A percentile compares a stretch with the other conserved stretches of the same genome.
Conservation (phyloP, 2,113 vertebrate genomes). For the Mesembrinibis cayennensis region DNA sequence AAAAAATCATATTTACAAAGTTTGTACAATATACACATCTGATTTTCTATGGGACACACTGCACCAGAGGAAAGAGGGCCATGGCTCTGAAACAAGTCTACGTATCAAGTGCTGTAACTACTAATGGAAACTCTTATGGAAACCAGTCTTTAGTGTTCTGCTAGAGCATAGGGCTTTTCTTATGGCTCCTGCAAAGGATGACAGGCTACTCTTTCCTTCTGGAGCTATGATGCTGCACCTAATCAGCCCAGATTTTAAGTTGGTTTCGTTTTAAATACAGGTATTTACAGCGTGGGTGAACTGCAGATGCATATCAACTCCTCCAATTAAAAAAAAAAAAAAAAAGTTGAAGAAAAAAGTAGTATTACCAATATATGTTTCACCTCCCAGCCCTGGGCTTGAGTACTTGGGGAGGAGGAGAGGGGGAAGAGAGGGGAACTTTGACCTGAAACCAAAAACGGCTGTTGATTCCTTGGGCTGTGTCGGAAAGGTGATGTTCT, state of each 20-base stretch:
- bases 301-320: slow-evolving; percentile 82
- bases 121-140: slow-evolving; percentile 65
- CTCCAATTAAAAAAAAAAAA: slow-evolving; percentile 65
- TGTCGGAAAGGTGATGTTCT: slow-evolving; percentile 84
- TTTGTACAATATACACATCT: slow-evolving; percentile 89
- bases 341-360: slow-evolving; percentile 60
- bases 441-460: slow-evolving; percentile 80
- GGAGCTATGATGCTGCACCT: slow-evolving; percentile 73
- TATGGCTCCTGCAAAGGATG: slow-evolving; percentile 73
- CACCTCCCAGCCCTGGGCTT: slow-evolving; percentile 80
- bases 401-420: slow-evolving; percentile 72
- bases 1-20: slow-evolving; percentile 81
- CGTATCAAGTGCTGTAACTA: slow-evolving; percentile 76
- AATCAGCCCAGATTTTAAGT: slow-evolving; percentile 77
- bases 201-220: slow-evolving; percentile 79
- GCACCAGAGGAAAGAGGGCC: slow-evolving; percentile 79
- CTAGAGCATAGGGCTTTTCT: slow-evolving; percentile 73
- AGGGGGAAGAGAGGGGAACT: slow-evolving; percentile 65
- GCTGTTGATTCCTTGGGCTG: slow-evolving; percentile 74
- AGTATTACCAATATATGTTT: slow-evolving; percentile 78
- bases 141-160: slow-evolving; percentile 80
- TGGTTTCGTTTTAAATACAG: slow-evolving; percentile 79
- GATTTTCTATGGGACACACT: slow-evolving; percentile 79
- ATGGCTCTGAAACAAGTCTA: slow-evolving; percentile 77
- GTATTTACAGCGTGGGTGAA: slow-evolving; percentile 82